A percentile compares a stretch with the other conserved stretches of the same genome.
These are phyloP conservation scores for Pycnonotus jocosus DNA, from an alignment of 2,113 vertebrate genomes.

Conservation along the genomic window DNA sequence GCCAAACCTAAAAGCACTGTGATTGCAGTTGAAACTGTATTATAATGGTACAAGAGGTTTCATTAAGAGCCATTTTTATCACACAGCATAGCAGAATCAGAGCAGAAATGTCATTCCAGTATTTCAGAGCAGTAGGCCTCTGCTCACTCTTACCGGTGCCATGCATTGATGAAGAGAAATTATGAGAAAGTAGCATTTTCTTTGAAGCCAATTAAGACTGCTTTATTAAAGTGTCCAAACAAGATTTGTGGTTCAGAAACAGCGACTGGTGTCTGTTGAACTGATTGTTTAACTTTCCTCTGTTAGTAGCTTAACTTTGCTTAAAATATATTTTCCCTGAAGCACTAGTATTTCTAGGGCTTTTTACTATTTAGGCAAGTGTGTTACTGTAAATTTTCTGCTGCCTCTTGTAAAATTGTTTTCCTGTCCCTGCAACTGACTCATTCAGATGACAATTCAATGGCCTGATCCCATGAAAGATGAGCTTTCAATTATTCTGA, in stretches of 20 bases:
- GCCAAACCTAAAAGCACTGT: neutral
- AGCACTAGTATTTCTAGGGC: neutral
- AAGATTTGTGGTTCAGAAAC: neutral
- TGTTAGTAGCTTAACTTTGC: neutral
- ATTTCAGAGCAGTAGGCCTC: neutral
- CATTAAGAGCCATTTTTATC: neutral
- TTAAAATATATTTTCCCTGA: neutral
- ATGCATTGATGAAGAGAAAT: neutral
- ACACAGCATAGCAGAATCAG: neutral
- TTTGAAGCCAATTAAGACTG: neutral
- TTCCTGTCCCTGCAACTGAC: neutral
- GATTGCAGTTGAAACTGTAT: neutral
- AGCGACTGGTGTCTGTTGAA: neutral
- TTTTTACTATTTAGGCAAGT: neutral
- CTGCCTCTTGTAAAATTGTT: neutral
- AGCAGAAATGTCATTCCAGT: neutral
- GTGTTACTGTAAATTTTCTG: neutral
- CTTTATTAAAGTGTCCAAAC: neutral
- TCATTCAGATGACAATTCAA: neutral
- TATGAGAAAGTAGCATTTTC: neutral
- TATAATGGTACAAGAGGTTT: neutral
- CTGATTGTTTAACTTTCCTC: neutral
- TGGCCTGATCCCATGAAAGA: neutral
- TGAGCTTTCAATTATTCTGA: neutral
- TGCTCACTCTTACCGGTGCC: rapidly evolving